Evolutionary conservation across 1,140 invertebrate species (phyloP), one percentile per base, ranked within the genome.

Genomic region (Papilio xuthus): DNA sequence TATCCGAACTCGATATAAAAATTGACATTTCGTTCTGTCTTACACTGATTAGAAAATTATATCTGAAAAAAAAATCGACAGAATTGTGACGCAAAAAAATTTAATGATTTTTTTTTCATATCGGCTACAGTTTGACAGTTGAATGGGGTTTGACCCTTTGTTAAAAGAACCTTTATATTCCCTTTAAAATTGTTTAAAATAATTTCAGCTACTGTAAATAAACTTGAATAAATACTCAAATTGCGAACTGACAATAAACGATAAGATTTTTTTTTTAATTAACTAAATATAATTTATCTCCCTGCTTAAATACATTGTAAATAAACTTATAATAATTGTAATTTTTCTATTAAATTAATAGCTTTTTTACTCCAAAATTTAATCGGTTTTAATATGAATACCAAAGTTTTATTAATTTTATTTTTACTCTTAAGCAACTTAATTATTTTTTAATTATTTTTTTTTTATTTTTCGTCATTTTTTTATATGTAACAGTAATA

Each of bases 331-430:
- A 81, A 85, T 81, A 80, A 82, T 80, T 89, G 85, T 90, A 91
- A 85, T 85, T 89, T 89, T 88, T 87, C 82, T 85, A 82, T 84
- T 83, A 84, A 69, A 85, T 89, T 87, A 86, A 88, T 89, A 92
- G 89, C 89, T 89, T 92, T 90, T 92, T 85, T 89, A 89, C 84
- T 87, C 84, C 88, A 91, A 93, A 92, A 90, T 89, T 89, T 89
- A 92, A 90, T 92, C 88, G 90, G 90, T 91, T 87, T 90, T 92
- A 92, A 92, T 90, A 89, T 88, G 90, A 84, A 93, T 93, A 92
- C 92, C 92, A 93, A 93, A 93, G 92, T 93, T 92, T 91, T 89
- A 90, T 87, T 93, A 92, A 89, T 92, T 90, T 90, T 87, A 90
- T 88, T 88, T 89, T 90, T 93, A 91, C 89, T 93, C 86, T 88